A percentile compares a stretch with the other conserved stretches of the same genome.
Conservation (phyloP, 2,888 invertebrate species). For the Physocephala rufipes region DNA sequence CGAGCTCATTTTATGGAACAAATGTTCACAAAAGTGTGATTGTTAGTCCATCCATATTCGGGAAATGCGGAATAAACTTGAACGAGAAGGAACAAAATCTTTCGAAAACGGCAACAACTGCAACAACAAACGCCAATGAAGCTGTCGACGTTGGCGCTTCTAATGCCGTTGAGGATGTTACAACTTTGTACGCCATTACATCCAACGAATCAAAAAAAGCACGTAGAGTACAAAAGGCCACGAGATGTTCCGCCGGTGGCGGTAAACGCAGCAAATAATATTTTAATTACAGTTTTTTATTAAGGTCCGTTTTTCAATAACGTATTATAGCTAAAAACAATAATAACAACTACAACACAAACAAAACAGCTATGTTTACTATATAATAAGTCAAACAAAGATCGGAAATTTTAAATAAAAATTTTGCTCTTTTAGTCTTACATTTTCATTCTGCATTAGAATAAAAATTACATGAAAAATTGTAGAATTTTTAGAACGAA, state of each 20-base stretch:
- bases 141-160: conserved; percentile 15
- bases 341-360: too few species aligned
- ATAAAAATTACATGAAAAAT: background rate
- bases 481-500: background rate
- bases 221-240: conserved; percentile 67
- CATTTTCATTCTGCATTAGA: background rate
- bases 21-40: conserved; percentile 53
- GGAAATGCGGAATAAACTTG: conserved; percentile 19
- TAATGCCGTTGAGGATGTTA: conserved; percentile 44
- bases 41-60: conserved; percentile 50
- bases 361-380: conserved; percentile 17
- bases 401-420: conserved; percentile 21
- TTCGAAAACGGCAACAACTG: conserved; percentile 39
- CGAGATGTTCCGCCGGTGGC: conserved; percentile 63
- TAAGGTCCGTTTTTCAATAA: conserved; percentile 27
- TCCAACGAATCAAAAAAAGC: conserved; percentile 64
- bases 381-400: conserved; percentile 26
- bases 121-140: conserved; percentile 33
- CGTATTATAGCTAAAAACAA: conserved; percentile 28
- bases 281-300: conserved; percentile 33
- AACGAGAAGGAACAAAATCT: conserved; percentile 40
- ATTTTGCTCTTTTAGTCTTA: background rate
- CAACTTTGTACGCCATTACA: conserved; percentile 48
- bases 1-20: conserved; percentile 56
- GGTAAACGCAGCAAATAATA: conserved; percentile 65